Evolutionary conservation across 2,113 vertebrate genomes (phyloP).

Genomic region (Delphinus delphis): DNA sequence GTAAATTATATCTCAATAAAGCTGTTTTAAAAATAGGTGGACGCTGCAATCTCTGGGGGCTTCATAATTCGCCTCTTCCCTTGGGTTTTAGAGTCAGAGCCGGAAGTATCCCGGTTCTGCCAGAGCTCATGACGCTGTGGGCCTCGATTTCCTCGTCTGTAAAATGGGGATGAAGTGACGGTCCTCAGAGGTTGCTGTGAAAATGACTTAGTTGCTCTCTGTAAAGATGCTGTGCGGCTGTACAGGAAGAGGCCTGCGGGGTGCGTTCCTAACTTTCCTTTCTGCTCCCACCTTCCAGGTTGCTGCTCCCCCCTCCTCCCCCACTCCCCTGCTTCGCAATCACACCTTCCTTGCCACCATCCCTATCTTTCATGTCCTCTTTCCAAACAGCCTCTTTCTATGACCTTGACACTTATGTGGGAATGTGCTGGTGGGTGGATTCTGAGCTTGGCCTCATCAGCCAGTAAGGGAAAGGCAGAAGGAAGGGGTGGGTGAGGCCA

Average conservation of each 20-base stretch:
- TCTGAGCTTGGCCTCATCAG: not conserved
- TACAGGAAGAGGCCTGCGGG: accelerated
- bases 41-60: too few species aligned
- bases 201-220: too few species aligned
- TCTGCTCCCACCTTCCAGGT: not conserved
- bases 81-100: not conserved
- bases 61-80: not conserved
- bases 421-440: not conserved
- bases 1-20: not conserved
- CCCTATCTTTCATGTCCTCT: not conserved
- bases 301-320: accelerated
- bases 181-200: not conserved
- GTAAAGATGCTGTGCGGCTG: not conserved
- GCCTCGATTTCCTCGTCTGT: not conserved
- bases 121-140: accelerated
- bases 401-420: not conserved
- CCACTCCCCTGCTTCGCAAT: accelerated
- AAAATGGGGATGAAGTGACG: not conserved
- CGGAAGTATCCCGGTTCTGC: not conserved
- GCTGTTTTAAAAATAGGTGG: not conserved
- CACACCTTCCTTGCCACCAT: accelerated
- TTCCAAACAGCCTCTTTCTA: not conserved
- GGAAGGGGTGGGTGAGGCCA: not conserved
- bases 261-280: not conserved
- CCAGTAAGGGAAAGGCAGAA: not conserved